These are phyloP conservation scores for Picathartes gymnocephalus DNA, from an alignment of 2,113 vertebrate genomes.

Conservation along the genomic window DNA sequence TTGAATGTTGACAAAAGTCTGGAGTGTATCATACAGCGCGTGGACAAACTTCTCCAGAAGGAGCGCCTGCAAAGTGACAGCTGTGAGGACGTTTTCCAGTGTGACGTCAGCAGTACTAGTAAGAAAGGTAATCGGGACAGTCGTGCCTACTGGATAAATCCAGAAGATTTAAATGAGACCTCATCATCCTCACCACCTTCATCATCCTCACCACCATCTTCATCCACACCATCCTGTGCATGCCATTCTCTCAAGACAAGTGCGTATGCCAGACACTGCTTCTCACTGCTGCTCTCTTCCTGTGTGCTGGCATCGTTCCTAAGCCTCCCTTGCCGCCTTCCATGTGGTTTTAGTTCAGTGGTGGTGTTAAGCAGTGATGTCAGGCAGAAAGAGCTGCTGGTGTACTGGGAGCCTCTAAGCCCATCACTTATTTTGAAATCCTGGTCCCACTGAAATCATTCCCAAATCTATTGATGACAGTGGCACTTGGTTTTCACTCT, in stretches of 20 bases:
- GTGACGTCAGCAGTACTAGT: slow-evolving; percentile 72
- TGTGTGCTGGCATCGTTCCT: slow-evolving; percentile 32
- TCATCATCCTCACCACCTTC: slow-evolving; percentile 67
- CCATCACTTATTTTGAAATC: not conserved
- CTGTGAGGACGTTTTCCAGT: slow-evolving; percentile 81
- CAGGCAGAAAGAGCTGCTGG: not conserved
- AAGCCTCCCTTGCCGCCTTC: not conserved
- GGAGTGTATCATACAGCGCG: slow-evolving; percentile 95
- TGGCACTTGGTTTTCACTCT: not conserved
- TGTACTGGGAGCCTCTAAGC: not conserved
- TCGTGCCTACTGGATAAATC: slow-evolving; percentile 94
- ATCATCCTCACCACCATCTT: slow-evolving; percentile 67
- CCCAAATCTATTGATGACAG: not conserved
- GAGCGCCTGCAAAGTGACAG: slow-evolving; percentile 80
- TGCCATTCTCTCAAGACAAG: slow-evolving; percentile 77
- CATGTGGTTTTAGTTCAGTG: not conserved
- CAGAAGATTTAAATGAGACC: slow-evolving; percentile 67
- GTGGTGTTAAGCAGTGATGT: not conserved
- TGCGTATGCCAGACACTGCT: slow-evolving; percentile 76
- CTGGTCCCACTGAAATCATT: not conserved
- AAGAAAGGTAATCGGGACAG: slow-evolving; percentile 90
- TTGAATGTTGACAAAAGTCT: slow-evolving; percentile 96
- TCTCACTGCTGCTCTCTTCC: not conserved
- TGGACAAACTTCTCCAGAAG: slow-evolving; percentile 94
- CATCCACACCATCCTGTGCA: slow-evolving; percentile 74